Percentiles rank a stretch among this genome's conserved stretches.
These are phyloP conservation scores for Heteromormyrus szaboi DNA, from an alignment of 2,797 vertebrate genomes.

Conservation along the genomic window DNA sequence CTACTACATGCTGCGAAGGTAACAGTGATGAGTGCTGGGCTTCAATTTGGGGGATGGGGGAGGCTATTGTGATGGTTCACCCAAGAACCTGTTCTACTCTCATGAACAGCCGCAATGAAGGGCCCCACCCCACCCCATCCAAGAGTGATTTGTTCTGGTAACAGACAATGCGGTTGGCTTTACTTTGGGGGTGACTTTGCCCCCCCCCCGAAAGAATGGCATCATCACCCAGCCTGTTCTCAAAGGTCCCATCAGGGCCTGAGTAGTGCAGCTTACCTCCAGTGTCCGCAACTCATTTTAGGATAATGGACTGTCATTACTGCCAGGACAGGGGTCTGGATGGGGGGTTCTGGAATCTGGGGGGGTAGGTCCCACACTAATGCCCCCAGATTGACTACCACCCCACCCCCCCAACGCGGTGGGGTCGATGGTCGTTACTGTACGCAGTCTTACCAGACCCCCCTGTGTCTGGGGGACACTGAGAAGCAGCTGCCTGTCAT, in stretches of 20 bases:
- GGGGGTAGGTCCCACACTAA: conserved; percentile 37
- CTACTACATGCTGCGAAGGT: background rate
- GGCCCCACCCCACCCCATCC: conserved; percentile 19
- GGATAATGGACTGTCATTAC: conserved; percentile 46
- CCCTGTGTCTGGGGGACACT: conserved; percentile 55
- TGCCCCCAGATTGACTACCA: background rate
- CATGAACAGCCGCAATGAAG: conserved; percentile 30
- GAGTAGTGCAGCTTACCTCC: conserved; percentile 26
- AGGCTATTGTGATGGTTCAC: background rate
- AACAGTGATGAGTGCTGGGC: background rate
- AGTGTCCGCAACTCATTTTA: no score
- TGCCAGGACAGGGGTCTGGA: conserved; percentile 25
- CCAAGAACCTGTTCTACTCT: background rate
- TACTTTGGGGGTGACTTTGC: background rate
- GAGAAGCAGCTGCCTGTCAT: no score
- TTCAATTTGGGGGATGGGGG: no score
- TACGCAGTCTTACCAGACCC: conserved; percentile 53
- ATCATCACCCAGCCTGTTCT: conserved; percentile 34
- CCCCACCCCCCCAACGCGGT: background rate
- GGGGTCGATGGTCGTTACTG: conserved; percentile 9
- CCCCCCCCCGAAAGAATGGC: background rate
- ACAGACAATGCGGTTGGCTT: background rate
- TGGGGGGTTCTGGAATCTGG: conserved; percentile 18
- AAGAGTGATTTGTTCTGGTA: background rate
- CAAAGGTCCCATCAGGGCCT: conserved; percentile 23